Evolutionary conservation across 2,888 invertebrate genomes (phyloP).

Genomic region (Drosophila birchii): DNA sequence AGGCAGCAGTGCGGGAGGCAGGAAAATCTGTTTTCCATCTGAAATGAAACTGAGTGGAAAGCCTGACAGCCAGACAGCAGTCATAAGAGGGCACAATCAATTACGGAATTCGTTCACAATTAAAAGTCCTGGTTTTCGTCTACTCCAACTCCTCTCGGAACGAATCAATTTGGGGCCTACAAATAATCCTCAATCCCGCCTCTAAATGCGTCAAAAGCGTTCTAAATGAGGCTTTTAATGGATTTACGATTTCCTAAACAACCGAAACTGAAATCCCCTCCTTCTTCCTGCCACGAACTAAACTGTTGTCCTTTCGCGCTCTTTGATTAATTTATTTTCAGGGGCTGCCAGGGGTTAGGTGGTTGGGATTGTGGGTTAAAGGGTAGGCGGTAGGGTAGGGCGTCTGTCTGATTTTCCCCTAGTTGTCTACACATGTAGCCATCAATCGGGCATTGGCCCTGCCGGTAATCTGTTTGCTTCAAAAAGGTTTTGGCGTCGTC

Average conservation of each 20-base stretch:
- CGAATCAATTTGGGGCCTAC: constrained; percentile 51
- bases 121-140: constrained; percentile 49
- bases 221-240: constrained; percentile 78
- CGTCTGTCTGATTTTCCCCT: constrained; percentile 13
- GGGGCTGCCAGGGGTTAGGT: constrained; percentile 14
- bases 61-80: constrained; percentile 38
- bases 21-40: constrained; percentile 35
- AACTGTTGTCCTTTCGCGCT: constrained; percentile 59
- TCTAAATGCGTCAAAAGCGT: constrained; percentile 71
- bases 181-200: constrained; percentile 43
- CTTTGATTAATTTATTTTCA: constrained; percentile 54
- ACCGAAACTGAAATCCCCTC: constrained; percentile 23
- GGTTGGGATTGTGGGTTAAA: not conserved
- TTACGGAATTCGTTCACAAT: constrained; percentile 62
- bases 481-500: constrained; percentile 25
- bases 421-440: constrained; percentile 52
- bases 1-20: constrained; percentile 16
- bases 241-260: constrained; percentile 67
- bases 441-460: constrained; percentile 49
- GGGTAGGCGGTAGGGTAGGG: not conserved
- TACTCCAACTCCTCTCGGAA: not conserved
- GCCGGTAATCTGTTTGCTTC: constrained; percentile 29
- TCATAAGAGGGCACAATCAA: constrained; percentile 65
- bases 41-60: constrained; percentile 44
- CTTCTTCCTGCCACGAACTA: constrained; percentile 24